Evolutionary conservation across 2,797 vertebrate genomes (phyloP).

Genomic region (Hyperoplus immaculatus): DNA sequence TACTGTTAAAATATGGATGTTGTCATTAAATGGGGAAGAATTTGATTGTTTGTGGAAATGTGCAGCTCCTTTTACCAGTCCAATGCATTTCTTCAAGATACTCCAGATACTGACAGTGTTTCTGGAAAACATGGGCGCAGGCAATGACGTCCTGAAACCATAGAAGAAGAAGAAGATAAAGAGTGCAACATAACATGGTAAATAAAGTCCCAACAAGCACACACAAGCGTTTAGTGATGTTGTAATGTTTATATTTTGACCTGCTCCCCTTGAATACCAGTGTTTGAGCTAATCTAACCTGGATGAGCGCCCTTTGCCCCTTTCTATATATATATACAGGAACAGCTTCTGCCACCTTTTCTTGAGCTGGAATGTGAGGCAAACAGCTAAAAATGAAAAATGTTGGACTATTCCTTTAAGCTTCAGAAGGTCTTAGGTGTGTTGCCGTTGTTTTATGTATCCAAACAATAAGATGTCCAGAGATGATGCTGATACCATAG

Average conservation of each 20-base stretch:
- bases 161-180: conserved; percentile 10
- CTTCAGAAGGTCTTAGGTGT: neutral
- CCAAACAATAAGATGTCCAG: neutral
- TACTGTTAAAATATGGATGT: neutral
- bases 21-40: neutral
- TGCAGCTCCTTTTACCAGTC: conserved; percentile 88
- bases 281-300: too few relatives aligned
- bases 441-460: neutral
- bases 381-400: too few relatives aligned
- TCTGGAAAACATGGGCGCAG: conserved; percentile 94
- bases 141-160: conserved; percentile 88
- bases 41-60: neutral
- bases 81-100: conserved; percentile 97
- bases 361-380: too few relatives aligned
- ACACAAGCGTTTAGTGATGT: too few relatives aligned
- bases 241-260: too few relatives aligned
- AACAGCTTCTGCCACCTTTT: too few relatives aligned
- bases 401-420: neutral
- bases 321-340: too few relatives aligned
- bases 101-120: conserved; percentile 95
- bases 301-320: too few relatives aligned
- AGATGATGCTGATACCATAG: neutral
- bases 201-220: too few relatives aligned
- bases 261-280: too few relatives aligned
- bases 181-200: too few relatives aligned